Evolutionary conservation across 2,113 vertebrate species (phyloP).

Genomic region (Corvus hawaiiensis): DNA sequence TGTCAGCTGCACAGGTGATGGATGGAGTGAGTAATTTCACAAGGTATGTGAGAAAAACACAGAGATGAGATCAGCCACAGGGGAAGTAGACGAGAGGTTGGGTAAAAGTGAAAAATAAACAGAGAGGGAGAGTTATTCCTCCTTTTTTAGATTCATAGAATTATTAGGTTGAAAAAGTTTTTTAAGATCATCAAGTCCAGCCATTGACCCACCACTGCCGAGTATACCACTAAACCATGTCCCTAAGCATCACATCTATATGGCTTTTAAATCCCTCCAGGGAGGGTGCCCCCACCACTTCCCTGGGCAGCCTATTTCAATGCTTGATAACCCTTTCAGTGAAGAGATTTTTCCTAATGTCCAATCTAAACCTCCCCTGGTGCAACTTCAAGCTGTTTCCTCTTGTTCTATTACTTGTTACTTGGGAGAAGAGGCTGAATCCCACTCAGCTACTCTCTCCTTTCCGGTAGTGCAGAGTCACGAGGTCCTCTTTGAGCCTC

Average conservation of each 20-base stretch:
- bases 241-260: not conserved
- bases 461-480: not conserved
- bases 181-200: not conserved
- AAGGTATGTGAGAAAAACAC: not conserved
- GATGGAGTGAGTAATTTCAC: not conserved
- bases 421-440: not conserved
- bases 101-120: not conserved
- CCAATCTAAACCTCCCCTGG: not conserved
- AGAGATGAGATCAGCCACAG: not conserved
- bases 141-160: not conserved
- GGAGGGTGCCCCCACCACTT: not conserved
- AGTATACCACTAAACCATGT: not conserved
- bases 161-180: not conserved
- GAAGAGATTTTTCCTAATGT: not conserved
- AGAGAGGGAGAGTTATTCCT: not conserved
- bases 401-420: not conserved
- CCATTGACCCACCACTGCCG: not conserved
- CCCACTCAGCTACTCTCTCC: not conserved
- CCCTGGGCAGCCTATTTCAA: not conserved
- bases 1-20: not conserved
- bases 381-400: not conserved
- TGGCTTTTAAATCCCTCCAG: not conserved
- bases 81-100: not conserved
- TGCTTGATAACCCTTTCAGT: not conserved
- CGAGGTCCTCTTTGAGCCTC: not conserved